phyloP scores from a whole-genome alignment of 1,140 invertebrate species.

The Macrotrachela quadricornifera region DNA sequence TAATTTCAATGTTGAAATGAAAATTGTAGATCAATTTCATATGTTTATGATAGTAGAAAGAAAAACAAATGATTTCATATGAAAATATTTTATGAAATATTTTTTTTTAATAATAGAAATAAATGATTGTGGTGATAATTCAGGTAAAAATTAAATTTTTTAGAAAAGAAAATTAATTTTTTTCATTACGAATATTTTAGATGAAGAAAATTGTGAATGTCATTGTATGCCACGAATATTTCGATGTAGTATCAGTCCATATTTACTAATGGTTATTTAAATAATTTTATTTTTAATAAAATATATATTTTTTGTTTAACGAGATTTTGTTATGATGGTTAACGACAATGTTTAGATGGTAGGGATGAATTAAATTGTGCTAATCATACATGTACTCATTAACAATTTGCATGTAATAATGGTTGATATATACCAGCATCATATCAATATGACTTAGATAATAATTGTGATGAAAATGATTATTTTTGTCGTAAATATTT shows the following conservation, averaged over 20 bases:
- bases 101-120: constrained; percentile 15
- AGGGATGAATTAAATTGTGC: constrained; percentile 52
- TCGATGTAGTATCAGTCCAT: too few species aligned
- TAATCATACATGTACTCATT: constrained; percentile 52
- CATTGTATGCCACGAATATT: too few species aligned
- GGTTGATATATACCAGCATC: constrained; percentile 64
- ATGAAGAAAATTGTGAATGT: too few species aligned
- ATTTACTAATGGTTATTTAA: too few species aligned
- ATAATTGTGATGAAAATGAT: constrained; percentile 43
- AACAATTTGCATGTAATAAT: constrained; percentile 71
- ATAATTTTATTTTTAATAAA: too few species aligned
- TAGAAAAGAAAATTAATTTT: too few species aligned
- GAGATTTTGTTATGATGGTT: constrained; percentile 51
- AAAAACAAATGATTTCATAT: too few species aligned
- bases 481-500: constrained; percentile 52
- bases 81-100: too few species aligned
- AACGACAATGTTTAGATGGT: constrained; percentile 81
- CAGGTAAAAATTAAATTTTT: constrained; percentile 14
- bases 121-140: constrained; percentile 64
- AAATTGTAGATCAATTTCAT: constrained; percentile 71
- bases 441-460: constrained; percentile 39
- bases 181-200: too few species aligned
- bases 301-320: too few species aligned
- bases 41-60: constrained; percentile 51
- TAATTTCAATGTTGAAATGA: constrained; percentile 79